Conservation (phyloP, 2,888 invertebrate species). For the Trissolcus brochymenae region DNA sequence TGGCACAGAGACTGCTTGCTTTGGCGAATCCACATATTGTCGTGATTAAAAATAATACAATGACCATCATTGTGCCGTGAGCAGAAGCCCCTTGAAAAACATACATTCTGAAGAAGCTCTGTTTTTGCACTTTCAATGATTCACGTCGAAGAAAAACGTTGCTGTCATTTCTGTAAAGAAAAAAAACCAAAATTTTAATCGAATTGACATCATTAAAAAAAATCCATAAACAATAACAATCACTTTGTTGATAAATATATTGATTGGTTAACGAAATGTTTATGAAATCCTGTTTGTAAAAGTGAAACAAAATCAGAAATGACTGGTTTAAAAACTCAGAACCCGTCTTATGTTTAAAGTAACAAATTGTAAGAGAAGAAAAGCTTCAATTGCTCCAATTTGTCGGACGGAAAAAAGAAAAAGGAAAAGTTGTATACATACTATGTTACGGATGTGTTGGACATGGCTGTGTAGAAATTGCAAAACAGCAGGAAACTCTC, state of each 20-base stretch:
- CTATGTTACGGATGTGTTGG: slow-evolving; percentile 3
- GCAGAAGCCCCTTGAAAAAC: slow-evolving; percentile 31
- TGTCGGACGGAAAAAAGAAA: not conserved
- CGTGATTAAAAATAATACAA: slow-evolving; percentile 38
- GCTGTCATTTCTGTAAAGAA: slow-evolving; percentile 29
- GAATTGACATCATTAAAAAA: no score
- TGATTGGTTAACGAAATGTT: no score
- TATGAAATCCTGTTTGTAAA: no score
- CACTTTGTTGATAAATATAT: no score
- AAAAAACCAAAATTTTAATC: not conserved
- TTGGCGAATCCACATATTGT: slow-evolving; percentile 41
- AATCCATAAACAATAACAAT: no score
- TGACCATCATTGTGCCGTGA: slow-evolving; percentile 40
- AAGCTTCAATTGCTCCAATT: not conserved
- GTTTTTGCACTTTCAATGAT: slow-evolving; percentile 28
- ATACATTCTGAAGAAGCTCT: slow-evolving; percentile 38
- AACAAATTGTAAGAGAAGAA: no score
- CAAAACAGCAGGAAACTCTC: not conserved
- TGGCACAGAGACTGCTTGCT: slow-evolving; percentile 68
- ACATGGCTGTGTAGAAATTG: not conserved
- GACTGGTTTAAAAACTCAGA: no score
- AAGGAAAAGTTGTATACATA: slow-evolving; percentile 3
- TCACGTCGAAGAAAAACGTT: slow-evolving; percentile 15
- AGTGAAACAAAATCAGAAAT: no score
- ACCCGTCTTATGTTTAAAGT: no score